A percentile compares a stretch with the other conserved stretches of the same genome.
These are phyloP conservation scores for Ephialtes manifestator DNA, from an alignment of 2,888 invertebrate genomes.

Conservation along the genomic window DNA sequence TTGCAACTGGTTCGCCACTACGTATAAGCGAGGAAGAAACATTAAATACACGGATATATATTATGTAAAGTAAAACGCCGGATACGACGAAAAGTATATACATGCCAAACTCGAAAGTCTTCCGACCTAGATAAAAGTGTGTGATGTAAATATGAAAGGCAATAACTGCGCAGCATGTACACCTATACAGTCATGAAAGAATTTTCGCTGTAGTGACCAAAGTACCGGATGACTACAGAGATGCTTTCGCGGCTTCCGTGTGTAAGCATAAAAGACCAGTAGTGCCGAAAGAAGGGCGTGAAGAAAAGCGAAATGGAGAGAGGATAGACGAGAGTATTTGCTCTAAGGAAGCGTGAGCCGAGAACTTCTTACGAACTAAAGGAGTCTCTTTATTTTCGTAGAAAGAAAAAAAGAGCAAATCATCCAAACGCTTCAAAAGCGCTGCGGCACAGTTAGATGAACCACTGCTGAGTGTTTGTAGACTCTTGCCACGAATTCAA, in stretches of 20 bases:
- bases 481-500: slow-evolving; percentile 23
- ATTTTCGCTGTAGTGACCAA: slow-evolving; percentile 17
- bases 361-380: slow-evolving; percentile 20
- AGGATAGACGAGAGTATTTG: slow-evolving; percentile 18
- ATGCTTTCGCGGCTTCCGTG: slow-evolving; percentile 37
- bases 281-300: slow-evolving; percentile 40
- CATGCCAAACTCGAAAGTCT: slow-evolving; percentile 46
- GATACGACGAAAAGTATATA: slow-evolving; percentile 43
- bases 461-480: background rate
- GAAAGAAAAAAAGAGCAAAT: slow-evolving; percentile 36
- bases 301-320: slow-evolving; percentile 32
- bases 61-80: slow-evolving; percentile 34
- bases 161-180: slow-evolving; percentile 27
- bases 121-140: slow-evolving; percentile 54
- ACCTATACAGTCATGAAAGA: background rate
- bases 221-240: slow-evolving; percentile 43
- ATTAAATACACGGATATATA: background rate
- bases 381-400: slow-evolving; percentile 40
- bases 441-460: background rate
- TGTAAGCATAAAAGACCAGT: slow-evolving; percentile 41
- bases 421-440: slow-evolving; percentile 24
- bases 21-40: slow-evolving; percentile 46
- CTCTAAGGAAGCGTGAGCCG: slow-evolving; percentile 8
- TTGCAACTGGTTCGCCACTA: slow-evolving; percentile 39
- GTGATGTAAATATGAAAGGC: slow-evolving; percentile 60